A percentile compares a stretch with the other conserved stretches of the same genome.
phyloP scores from a whole-genome alignment of 2,797 vertebrate species.

The Pteropus rufus region DNA sequence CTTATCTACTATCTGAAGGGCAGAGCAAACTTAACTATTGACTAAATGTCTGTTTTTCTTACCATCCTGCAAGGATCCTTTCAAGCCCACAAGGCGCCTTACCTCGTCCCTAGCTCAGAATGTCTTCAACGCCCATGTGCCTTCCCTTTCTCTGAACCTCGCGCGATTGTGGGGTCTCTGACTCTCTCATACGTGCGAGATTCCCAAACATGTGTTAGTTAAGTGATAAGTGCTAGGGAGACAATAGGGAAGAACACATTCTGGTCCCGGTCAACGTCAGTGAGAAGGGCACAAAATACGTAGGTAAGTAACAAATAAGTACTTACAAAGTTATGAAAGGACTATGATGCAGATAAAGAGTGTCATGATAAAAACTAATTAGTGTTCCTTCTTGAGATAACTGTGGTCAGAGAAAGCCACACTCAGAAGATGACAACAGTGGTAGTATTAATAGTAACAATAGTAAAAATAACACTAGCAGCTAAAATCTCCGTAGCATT shows the following conservation, averaged over 20 bases:
- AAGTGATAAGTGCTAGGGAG: neutral
- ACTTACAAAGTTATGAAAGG: neutral
- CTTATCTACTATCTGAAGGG: no score
- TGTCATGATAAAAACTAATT: neutral
- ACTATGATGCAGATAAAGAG: neutral
- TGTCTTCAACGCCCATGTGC: no score
- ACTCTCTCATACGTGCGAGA: no score
- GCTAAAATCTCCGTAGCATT: neutral
- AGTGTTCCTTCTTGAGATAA: neutral
- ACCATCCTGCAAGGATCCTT: no score
- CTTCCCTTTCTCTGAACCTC: no score
- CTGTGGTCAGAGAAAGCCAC: neutral
- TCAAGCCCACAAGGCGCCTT: no score
- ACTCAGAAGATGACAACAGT: neutral
- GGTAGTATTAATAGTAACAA: neutral
- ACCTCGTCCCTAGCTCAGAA: no score
- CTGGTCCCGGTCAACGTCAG: neutral
- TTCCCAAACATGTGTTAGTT: no score
- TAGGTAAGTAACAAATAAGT: neutral
- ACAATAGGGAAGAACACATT: neutral
- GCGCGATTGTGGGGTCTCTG: no score
- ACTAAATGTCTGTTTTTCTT: no score
- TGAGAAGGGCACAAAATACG: neutral
- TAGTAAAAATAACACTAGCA: neutral
- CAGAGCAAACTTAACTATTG: no score